phyloP scores from a whole-genome alignment of 2,797 vertebrate genomes.

The Poecilia gillii region DNA sequence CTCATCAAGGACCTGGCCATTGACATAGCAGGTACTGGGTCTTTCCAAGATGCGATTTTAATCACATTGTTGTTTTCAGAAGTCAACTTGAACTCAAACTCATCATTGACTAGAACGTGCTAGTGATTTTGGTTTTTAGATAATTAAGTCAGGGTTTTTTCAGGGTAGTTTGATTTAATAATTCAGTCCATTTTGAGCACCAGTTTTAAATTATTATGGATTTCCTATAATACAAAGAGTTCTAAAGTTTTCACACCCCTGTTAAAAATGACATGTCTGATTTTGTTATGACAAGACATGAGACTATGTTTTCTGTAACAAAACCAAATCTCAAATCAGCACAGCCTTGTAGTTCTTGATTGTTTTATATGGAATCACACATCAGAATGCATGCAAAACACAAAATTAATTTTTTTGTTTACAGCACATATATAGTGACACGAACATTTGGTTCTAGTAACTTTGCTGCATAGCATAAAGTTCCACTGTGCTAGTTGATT shows the following conservation, averaged over 20 bases:
- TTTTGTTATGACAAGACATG: not conserved
- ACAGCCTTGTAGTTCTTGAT: not conserved
- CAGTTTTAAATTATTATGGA: not conserved
- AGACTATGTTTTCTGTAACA: not conserved
- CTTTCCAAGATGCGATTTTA: not conserved
- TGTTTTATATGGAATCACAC: not conserved
- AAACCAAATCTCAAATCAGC: not conserved
- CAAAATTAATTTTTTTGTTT: too few relatives aligned
- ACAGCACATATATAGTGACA: not conserved
- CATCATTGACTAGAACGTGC: not conserved
- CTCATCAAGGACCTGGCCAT: constrained; percentile 88
- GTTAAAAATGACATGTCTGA: not conserved
- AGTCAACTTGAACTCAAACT: not conserved
- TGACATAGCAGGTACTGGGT: constrained; percentile 81
- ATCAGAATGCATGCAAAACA: not conserved
- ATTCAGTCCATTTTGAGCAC: not conserved
- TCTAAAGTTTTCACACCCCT: not conserved
- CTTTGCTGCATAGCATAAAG: not conserved
- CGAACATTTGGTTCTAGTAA: not conserved
- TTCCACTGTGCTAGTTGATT: not conserved
- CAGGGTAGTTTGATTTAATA: not conserved
- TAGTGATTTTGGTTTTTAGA: not conserved
- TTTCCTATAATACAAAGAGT: not conserved
- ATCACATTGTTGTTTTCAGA: not conserved
- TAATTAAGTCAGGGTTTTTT: not conserved